These are phyloP conservation scores for Oncorhynchus masou DNA, from an alignment of 2,113 vertebrate genomes.

Conservation along the genomic window DNA sequence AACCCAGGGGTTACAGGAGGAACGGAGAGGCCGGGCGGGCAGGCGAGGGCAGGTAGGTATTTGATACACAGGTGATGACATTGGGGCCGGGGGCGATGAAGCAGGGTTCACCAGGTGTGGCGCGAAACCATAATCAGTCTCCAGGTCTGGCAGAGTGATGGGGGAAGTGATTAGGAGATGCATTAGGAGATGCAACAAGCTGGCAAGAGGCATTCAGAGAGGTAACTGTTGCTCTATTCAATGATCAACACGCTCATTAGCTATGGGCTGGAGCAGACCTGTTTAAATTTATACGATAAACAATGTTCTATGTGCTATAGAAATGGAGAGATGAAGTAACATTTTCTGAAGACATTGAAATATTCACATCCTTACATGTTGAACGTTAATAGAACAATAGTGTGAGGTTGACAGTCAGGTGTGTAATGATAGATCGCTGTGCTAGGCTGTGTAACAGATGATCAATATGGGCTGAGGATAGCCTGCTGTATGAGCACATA, in stretches of 20 bases:
- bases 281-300: too few relatives aligned
- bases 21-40: conserved; percentile 44
- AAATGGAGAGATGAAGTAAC: too few relatives aligned
- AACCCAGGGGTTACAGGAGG: conserved; percentile 34
- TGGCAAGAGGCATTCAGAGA: conserved; percentile 5
- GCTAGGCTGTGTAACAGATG: too few relatives aligned
- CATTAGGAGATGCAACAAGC: neutral
- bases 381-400: too few relatives aligned
- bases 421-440: too few relatives aligned
- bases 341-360: too few relatives aligned
- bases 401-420: too few relatives aligned
- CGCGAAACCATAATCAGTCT: conserved; percentile 54
- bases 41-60: conserved; percentile 68
- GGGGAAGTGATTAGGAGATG: conserved; percentile 5
- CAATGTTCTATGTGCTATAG: too few relatives aligned
- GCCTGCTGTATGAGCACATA: too few relatives aligned
- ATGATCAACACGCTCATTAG: conserved; percentile 27
- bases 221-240: conserved; percentile 3
- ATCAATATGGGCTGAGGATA: too few relatives aligned
- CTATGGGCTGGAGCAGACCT: neutral
- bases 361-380: too few relatives aligned
- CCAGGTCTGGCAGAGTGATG: conserved; percentile 25
- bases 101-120: conserved; percentile 53
- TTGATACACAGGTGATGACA: conserved; percentile 57
- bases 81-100: conserved; percentile 32